A percentile compares a stretch with the other conserved stretches of the same genome.
Conservation (phyloP, 2,797 vertebrate genomes). For the Alectoris magna region DNA sequence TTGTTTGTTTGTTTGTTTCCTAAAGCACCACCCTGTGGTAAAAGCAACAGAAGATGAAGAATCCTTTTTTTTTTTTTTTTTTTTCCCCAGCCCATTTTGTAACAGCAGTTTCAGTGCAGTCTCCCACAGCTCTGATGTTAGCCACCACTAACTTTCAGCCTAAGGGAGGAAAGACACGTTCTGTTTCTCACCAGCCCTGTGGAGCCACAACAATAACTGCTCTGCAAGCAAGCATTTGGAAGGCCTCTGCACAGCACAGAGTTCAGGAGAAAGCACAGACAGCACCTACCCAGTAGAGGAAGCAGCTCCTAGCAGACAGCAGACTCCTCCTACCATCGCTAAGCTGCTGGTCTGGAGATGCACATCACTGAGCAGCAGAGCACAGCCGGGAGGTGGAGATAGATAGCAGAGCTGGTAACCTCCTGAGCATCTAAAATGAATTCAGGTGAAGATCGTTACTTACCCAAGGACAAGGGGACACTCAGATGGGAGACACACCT, state of each 20-base stretch:
- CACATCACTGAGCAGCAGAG: background rate
- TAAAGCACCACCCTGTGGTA: background rate
- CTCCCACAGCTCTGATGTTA: background rate
- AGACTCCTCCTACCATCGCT: background rate
- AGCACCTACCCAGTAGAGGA: fast-evolving
- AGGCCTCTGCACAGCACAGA: background rate
- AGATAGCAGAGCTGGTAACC: background rate
- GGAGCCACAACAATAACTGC: background rate
- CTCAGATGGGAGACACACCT: background rate
- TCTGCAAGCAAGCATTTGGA: background rate
- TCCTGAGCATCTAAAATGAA: background rate
- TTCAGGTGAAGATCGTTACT: background rate
- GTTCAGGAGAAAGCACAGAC: background rate
- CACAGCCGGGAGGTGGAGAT: background rate
- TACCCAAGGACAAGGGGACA: background rate
- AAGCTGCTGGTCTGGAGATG: background rate
- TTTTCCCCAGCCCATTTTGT: background rate
- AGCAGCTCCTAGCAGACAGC: background rate
- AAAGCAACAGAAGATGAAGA: background rate
- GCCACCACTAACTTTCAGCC: background rate
- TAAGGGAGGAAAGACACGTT: background rate
- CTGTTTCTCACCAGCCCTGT: background rate
- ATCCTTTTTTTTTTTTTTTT: background rate
- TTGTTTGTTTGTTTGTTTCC: background rate
- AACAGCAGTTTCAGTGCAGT: fast-evolving